Evolutionary conservation across 2,888 invertebrate species (phyloP).

Genomic region (Lycophotia porphyrea): DNA sequence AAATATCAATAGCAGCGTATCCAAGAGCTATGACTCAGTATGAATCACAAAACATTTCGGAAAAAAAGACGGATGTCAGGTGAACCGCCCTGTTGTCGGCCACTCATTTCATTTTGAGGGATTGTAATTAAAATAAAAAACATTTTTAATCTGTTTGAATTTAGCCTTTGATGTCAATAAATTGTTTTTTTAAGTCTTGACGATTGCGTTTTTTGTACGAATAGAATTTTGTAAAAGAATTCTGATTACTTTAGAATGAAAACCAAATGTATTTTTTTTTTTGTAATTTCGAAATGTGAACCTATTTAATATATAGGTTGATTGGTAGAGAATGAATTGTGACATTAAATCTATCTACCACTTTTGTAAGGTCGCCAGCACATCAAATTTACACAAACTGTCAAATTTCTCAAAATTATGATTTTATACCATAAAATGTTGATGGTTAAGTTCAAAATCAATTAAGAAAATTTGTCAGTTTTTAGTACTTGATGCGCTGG

Average conservation of each 20-base stretch:
- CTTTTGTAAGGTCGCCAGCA: background rate
- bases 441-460: too few relatives aligned
- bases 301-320: background rate
- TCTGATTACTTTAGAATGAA: background rate
- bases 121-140: slow-evolving; percentile 20
- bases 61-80: slow-evolving; percentile 58
- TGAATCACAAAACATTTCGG: slow-evolving; percentile 59
- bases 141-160: background rate
- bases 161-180: slow-evolving; percentile 31
- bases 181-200: background rate
- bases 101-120: slow-evolving; percentile 13
- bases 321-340: background rate
- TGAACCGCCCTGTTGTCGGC: slow-evolving; percentile 13
- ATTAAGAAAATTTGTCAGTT: too few relatives aligned
- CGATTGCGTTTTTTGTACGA: slow-evolving; percentile 4
- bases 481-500: too few relatives aligned
- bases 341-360: background rate
- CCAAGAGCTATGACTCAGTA: slow-evolving; percentile 53
- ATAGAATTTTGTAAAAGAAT: background rate
- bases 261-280: background rate
- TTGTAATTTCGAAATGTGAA: background rate
- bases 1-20: slow-evolving; percentile 49
- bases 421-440: too few relatives aligned
- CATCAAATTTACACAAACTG: too few relatives aligned
- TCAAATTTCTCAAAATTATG: too few relatives aligned